Evolutionary conservation across 2,113 vertebrate species (phyloP).

Genomic region (Percopsis transmontana): DNA sequence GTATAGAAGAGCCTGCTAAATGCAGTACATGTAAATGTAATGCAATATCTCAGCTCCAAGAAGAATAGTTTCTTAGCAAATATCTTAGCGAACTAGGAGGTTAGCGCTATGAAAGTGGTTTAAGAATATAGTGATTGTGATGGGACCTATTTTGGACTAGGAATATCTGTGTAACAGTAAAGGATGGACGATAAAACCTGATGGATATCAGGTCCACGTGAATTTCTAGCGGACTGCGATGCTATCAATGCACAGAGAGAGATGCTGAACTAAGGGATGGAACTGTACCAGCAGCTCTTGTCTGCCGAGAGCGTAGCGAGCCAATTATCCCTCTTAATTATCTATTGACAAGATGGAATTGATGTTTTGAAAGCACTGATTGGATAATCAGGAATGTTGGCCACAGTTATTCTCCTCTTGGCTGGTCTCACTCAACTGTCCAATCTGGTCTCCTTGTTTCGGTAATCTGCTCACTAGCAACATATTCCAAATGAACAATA

Average conservation of each 20-base stretch:
- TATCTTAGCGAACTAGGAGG: constrained; percentile 32
- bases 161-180: too few species aligned
- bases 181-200: not conserved
- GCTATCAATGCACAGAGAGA: too few species aligned
- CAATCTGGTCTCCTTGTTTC: constrained; percentile 69
- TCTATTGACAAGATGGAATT: constrained; percentile 77
- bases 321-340: constrained; percentile 80
- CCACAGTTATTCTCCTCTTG: constrained; percentile 70
- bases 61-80: constrained; percentile 23
- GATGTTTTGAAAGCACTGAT: constrained; percentile 75
- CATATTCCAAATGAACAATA: constrained; percentile 51
- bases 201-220: not conserved
- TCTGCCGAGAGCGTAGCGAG: constrained; percentile 60
- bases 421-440: constrained; percentile 67
- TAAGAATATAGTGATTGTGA: constrained; percentile 22
- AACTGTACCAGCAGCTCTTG: constrained; percentile 54
- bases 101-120: constrained; percentile 40
- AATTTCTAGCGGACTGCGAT: not conserved
- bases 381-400: constrained; percentile 77
- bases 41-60: too few species aligned
- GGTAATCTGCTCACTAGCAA: constrained; percentile 58
- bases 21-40: too few species aligned
- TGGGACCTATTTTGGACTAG: constrained; percentile 16
- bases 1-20: too few species aligned
- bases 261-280: constrained; percentile 56